phyloP scores from a whole-genome alignment of 1,140 invertebrate species.

The Thaumetopoea pityocampa region DNA sequence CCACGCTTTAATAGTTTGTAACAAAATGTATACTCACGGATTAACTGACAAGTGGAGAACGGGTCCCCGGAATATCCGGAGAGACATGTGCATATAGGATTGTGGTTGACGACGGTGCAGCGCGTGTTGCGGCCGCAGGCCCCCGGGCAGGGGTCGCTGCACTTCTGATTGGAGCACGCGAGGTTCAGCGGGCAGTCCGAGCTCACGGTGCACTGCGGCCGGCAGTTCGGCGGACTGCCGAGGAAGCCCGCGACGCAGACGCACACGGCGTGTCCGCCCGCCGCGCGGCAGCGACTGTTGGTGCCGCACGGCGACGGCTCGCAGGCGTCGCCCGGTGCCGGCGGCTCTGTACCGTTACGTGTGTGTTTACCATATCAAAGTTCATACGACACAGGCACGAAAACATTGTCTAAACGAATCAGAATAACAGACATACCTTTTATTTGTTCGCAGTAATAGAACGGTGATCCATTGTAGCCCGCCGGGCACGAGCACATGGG shows the following conservation, averaged over 20 bases:
- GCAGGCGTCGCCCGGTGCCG: constrained; percentile 65
- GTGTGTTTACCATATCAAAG: neutral
- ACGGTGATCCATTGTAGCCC: constrained; percentile 85
- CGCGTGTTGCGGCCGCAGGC: constrained; percentile 81
- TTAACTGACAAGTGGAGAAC: constrained; percentile 76
- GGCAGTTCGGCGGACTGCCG: constrained; percentile 84
- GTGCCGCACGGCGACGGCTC: constrained; percentile 80
- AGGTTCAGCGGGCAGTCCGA: constrained; percentile 81
- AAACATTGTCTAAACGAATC: too few relatives aligned
- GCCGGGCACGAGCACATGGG: constrained; percentile 81
- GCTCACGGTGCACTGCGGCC: constrained; percentile 82
- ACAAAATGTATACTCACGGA: constrained; percentile 63
- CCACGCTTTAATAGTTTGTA: neutral
- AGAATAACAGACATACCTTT: constrained; percentile 51
- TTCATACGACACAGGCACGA: too few relatives aligned
- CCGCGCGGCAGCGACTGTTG: constrained; percentile 83
- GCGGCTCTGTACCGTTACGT: constrained; percentile 36
- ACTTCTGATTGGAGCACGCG: constrained; percentile 82
- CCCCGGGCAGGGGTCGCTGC: constrained; percentile 84
- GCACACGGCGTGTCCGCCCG: constrained; percentile 81
- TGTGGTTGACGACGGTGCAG: constrained; percentile 81
- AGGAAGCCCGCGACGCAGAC: constrained; percentile 82
- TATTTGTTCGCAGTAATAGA: constrained; percentile 77
- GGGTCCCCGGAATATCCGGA: constrained; percentile 79
- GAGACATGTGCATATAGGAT: constrained; percentile 80